phyloP scores from a whole-genome alignment of 2,113 vertebrate species.

The Ploceus nigricollis region DNA sequence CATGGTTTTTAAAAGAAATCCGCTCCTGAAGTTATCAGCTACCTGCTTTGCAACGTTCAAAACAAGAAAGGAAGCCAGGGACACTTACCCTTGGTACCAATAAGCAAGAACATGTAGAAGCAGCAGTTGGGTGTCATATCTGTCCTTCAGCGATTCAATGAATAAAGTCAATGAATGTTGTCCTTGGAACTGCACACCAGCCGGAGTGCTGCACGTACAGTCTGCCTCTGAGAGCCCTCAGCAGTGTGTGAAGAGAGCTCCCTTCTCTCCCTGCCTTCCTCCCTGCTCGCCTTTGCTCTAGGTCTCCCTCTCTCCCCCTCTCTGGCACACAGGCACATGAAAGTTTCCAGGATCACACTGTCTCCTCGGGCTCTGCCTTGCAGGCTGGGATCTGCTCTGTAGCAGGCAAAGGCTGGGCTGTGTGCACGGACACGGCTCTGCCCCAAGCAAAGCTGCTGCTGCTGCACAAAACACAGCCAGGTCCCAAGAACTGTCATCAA shows the following conservation, averaged over 20 bases:
- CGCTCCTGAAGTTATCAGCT: background rate
- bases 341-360: conserved; percentile 52
- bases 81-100: conserved; percentile 74
- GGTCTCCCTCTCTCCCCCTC: background rate
- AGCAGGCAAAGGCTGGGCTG: background rate
- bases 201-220: background rate
- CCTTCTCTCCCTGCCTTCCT: background rate
- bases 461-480: background rate
- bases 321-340: background rate
- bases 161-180: conserved; percentile 11
- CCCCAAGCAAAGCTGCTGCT: background rate
- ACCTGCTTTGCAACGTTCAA: background rate
- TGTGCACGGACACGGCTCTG: background rate
- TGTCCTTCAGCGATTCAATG: conserved; percentile 25
- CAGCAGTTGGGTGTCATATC: conserved; percentile 66
- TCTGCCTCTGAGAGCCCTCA: conserved; percentile 64
- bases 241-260: conserved; percentile 8
- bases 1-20: background rate
- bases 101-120: conserved; percentile 64
- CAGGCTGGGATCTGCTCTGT: background rate
- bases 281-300: background rate
- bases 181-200: conserved; percentile 5
- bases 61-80: background rate
- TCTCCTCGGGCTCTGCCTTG: background rate
- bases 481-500: background rate